Evolutionary conservation across 2,888 invertebrate species (phyloP).

Genomic region (Philereme transversata): DNA sequence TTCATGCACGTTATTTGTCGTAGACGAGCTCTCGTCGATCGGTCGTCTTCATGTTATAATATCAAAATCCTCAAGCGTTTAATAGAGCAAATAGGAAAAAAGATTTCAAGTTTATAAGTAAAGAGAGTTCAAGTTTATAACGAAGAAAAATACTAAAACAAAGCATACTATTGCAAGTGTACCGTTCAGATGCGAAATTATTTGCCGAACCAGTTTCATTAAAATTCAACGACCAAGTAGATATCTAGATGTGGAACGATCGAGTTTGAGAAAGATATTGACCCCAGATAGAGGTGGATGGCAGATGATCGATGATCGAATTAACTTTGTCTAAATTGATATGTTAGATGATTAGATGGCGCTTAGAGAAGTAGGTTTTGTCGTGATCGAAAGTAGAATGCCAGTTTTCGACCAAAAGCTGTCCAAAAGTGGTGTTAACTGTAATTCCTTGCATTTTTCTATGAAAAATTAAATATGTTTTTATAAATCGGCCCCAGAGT

Average conservation of each 20-base stretch:
- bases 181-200: conserved; percentile 46
- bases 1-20: conserved; percentile 45
- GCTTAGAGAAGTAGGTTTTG: conserved; percentile 55
- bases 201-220: conserved; percentile 65
- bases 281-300: conserved; percentile 70
- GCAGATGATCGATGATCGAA: conserved; percentile 75
- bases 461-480: too few species aligned
- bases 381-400: conserved; percentile 9
- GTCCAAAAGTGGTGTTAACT: too few species aligned
- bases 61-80: conserved; percentile 18
- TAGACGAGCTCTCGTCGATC: conserved; percentile 54
- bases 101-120: conserved; percentile 26
- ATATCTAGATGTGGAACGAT: conserved; percentile 54
- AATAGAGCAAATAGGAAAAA: conserved; percentile 31
- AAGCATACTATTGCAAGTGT: conserved; percentile 31
- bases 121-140: conserved; percentile 26
- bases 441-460: too few species aligned
- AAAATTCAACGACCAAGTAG: conserved; percentile 64
- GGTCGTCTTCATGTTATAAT: conserved; percentile 48
- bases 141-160: conserved; percentile 35
- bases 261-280: conserved; percentile 76
- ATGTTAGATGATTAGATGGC: conserved; percentile 69
- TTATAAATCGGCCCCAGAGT: too few species aligned
- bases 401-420: too few species aligned
- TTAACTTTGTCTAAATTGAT: conserved; percentile 66